Percentiles rank a stretch among this genome's conserved stretches.
These are phyloP conservation scores for Fissipunctia ypsillon DNA, from an alignment of 2,888 invertebrate genomes.

Conservation along the genomic window DNA sequence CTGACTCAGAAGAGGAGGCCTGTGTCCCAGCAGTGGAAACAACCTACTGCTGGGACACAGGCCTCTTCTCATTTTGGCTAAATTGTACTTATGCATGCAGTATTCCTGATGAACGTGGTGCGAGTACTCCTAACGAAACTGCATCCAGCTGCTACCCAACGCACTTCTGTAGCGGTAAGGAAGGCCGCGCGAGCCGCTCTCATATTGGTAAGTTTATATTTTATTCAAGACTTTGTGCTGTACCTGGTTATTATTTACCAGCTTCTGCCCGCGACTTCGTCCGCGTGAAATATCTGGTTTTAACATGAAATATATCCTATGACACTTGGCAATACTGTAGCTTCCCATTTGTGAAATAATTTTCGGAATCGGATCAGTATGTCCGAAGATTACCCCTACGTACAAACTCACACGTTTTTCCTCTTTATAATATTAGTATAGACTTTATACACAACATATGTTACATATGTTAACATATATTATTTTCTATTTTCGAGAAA, in stretches of 20 bases:
- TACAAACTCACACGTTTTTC: too few species aligned
- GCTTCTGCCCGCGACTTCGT: too few species aligned
- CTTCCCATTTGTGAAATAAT: not conserved
- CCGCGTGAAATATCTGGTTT: too few species aligned
- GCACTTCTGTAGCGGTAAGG: constrained; percentile 90
- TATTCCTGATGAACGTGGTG: constrained; percentile 92
- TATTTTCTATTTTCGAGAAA: too few species aligned
- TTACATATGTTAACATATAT: too few species aligned
- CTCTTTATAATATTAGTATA: too few species aligned
- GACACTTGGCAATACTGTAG: too few species aligned
- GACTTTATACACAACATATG: too few species aligned
- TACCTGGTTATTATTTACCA: too few species aligned
- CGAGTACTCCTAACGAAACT: constrained; percentile 92
- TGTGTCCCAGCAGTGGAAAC: not conserved
- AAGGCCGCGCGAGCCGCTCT: constrained; percentile 93
- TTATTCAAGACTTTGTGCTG: too few species aligned
- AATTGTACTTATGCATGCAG: constrained; percentile 75
- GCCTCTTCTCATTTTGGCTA: not conserved
- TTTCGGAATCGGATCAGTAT: not conserved
- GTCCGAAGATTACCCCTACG: not conserved
- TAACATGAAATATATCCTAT: too few species aligned
- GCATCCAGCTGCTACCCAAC: constrained; percentile 91
- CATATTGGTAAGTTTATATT: constrained; percentile 90
- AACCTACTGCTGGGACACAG: not conserved
- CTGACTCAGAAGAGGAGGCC: not conserved